Percentiles rank a stretch among this genome's conserved stretches.
phyloP scores from a whole-genome alignment of 1,140 invertebrate genomes.

The Leptoteleia sp. region DNA sequence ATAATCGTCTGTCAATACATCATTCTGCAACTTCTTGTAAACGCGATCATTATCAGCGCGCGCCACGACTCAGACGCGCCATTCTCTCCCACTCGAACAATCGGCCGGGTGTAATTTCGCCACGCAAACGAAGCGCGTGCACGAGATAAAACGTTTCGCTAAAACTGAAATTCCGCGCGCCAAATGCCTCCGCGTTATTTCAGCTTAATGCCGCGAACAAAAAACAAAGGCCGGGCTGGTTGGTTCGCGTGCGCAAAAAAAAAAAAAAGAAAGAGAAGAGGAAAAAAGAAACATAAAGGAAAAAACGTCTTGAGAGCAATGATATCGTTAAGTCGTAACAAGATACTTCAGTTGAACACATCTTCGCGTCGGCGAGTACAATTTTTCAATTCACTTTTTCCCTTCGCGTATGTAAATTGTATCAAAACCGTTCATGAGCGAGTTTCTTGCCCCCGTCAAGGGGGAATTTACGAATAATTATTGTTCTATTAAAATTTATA shows the following conservation, averaged over 20 bases:
- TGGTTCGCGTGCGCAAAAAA: conserved; percentile 6
- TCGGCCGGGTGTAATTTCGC: conserved; percentile 49
- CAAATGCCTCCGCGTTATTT: conserved; percentile 48
- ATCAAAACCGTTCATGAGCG: too few species aligned
- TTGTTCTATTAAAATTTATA: too few species aligned
- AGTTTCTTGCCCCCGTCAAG: too few species aligned
- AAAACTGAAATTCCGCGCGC: conserved; percentile 52
- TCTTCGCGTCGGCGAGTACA: conserved; percentile 3
- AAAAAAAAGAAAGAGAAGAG: too few species aligned
- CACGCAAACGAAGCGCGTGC: conserved; percentile 22
- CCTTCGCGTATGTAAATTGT: conserved; percentile 8
- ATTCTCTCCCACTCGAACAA: conserved; percentile 58
- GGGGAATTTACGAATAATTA: too few species aligned
- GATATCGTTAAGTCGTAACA: conserved; percentile 44
- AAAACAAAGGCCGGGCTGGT: conserved; percentile 43
- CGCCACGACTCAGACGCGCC: conserved; percentile 44
- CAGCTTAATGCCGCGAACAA: conserved; percentile 14
- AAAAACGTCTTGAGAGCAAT: conserved; percentile 23
- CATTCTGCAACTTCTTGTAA: conserved; percentile 59
- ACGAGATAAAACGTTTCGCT: conserved; percentile 48
- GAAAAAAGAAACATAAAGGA: too few species aligned
- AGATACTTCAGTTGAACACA: conserved; percentile 30
- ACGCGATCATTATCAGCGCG: conserved; percentile 54
- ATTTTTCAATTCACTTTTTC: too few species aligned
- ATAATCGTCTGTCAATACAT: conserved; percentile 62